phyloP scores from a whole-genome alignment of 2,797 vertebrate species.

The Graptemys geographica region DNA sequence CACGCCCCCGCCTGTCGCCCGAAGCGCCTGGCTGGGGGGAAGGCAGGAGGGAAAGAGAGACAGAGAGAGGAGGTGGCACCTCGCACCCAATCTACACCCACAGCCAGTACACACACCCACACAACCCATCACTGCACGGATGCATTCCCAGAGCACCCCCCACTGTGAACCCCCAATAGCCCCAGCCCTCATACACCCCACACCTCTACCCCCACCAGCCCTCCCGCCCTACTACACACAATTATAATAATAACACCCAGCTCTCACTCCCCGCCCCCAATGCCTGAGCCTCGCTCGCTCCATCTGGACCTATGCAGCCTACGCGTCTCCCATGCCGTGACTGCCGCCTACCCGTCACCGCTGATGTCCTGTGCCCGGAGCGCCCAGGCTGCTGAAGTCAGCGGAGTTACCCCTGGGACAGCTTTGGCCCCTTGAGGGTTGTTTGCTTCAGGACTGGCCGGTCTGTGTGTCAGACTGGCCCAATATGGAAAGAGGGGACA shows the following conservation, averaged over 20 bases:
- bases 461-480: background rate
- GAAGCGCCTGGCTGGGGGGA: too few relatives aligned
- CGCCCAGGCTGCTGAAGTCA: background rate
- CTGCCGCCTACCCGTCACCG: background rate
- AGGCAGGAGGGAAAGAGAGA: too few relatives aligned
- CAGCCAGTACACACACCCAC: too few relatives aligned
- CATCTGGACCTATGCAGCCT: too few relatives aligned
- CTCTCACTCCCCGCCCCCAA: background rate
- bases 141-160: background rate
- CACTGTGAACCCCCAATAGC: background rate
- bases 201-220: background rate
- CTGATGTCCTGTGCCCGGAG: too few relatives aligned
- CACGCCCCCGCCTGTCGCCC: too few relatives aligned
- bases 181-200: background rate
- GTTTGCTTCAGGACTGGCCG: too few relatives aligned
- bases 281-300: background rate
- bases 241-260: too few relatives aligned
- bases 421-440: background rate
- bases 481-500: background rate
- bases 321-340: too few relatives aligned
- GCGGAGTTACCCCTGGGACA: background rate
- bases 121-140: background rate
- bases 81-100: too few relatives aligned
- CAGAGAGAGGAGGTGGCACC: too few relatives aligned
- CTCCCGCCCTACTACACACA: background rate